phyloP scores from a whole-genome alignment of 1,140 invertebrate species.

The Drosophila mojavensis region DNA sequence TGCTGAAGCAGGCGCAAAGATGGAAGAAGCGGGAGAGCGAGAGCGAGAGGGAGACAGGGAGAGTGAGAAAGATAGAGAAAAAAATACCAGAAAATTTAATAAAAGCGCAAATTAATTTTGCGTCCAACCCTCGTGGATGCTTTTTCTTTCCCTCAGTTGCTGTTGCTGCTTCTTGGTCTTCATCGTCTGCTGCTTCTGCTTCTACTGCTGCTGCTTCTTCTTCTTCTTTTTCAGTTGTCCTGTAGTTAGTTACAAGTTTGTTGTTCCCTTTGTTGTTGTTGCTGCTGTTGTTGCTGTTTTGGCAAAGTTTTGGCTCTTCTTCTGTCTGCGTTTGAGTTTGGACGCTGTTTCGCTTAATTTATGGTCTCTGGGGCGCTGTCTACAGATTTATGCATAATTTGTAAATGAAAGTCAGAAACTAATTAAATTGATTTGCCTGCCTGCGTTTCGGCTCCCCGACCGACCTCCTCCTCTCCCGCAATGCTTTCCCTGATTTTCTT shows the following conservation, averaged over 20 bases:
- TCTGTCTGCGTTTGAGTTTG: slow-evolving; percentile 53
- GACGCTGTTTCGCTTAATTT: slow-evolving; percentile 71
- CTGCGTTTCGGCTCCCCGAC: slow-evolving; percentile 20
- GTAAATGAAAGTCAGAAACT: slow-evolving; percentile 81
- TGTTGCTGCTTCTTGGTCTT: neutral
- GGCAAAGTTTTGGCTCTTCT: slow-evolving; percentile 46
- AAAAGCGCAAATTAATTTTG: slow-evolving; percentile 82
- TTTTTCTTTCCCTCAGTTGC: slow-evolving; percentile 23
- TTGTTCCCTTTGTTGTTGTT: slow-evolving; percentile 34
- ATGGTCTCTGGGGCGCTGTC: slow-evolving; percentile 78
- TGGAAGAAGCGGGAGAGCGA: neutral
- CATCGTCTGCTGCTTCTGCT: slow-evolving; percentile 4
- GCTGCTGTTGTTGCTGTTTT: slow-evolving; percentile 59
- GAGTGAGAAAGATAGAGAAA: slow-evolving; percentile 19
- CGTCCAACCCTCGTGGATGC: slow-evolving; percentile 67
- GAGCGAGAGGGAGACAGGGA: slow-evolving; percentile 3
- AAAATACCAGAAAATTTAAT: slow-evolving; percentile 69
- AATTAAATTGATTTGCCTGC: slow-evolving; percentile 78
- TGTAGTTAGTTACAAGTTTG: slow-evolving; percentile 79
- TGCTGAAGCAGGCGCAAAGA: neutral
- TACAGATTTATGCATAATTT: slow-evolving; percentile 82
- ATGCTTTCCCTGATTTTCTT: neutral
- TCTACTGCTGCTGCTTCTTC: neutral
- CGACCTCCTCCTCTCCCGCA: neutral
- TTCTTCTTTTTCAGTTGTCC: slow-evolving; percentile 22